phyloP scores from a whole-genome alignment of 2,113 vertebrate genomes.

The Aegithalos caudatus region DNA sequence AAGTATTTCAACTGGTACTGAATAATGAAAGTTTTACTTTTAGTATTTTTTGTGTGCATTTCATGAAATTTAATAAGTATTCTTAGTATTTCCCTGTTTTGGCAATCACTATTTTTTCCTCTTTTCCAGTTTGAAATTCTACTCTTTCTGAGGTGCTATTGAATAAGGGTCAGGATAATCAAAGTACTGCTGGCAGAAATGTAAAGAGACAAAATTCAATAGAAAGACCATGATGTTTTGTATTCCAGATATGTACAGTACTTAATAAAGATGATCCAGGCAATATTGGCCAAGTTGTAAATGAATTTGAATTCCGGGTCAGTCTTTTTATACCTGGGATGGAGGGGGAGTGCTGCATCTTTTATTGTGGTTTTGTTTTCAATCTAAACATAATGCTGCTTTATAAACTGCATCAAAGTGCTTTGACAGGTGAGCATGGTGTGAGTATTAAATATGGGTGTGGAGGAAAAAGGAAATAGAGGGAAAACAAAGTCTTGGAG shows the following conservation, averaged over 20 bases:
- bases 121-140: neutral
- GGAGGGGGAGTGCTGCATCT: neutral
- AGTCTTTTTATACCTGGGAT: neutral
- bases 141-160: slow-evolving; percentile 19
- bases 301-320: neutral
- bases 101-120: neutral
- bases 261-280: slow-evolving; percentile 48
- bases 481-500: neutral
- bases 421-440: neutral
- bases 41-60: neutral
- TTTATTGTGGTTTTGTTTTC: neutral
- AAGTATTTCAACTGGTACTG: neutral
- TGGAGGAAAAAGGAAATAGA: neutral
- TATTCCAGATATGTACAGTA: neutral
- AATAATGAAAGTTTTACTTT: neutral
- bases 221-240: neutral
- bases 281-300: neutral
- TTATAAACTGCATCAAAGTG: neutral
- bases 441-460: neutral
- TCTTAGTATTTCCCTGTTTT: neutral
- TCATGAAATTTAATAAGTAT: neutral
- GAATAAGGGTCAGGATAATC: slow-evolving; percentile 29
- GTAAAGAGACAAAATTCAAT: neutral
- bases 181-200: slow-evolving; percentile 10
- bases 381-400: neutral